These are phyloP conservation scores for Actinia tenebrosa DNA, from an alignment of 64 coral and sea anemone genomes.

Conservation along the genomic window DNA sequence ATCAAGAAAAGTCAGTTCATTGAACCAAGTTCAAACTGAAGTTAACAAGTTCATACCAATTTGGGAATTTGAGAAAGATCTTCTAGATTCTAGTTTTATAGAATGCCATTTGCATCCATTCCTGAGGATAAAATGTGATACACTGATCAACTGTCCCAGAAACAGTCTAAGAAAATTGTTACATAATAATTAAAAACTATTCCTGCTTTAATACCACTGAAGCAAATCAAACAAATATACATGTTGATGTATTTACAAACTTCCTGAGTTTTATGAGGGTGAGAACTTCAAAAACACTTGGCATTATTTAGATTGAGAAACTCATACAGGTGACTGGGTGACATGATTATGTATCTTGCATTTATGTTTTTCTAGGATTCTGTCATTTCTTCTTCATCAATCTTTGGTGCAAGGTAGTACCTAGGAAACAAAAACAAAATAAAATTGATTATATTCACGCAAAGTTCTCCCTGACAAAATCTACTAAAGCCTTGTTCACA, in stretches of 20 bases:
- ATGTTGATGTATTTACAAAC: background rate
- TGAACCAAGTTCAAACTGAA: too few relatives aligned
- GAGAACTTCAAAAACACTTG: background rate
- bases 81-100: too few relatives aligned
- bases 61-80: too few relatives aligned
- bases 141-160: too few relatives aligned
- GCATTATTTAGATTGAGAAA: background rate
- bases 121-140: too few relatives aligned
- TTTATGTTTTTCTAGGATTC: slow-evolving; percentile 22
- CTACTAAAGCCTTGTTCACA: too few relatives aligned
- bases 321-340: background rate
- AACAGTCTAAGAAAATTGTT: too few relatives aligned
- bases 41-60: too few relatives aligned
- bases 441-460: background rate
- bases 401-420: slow-evolving; percentile 79
- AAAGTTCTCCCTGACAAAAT: background rate
- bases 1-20: too few relatives aligned
- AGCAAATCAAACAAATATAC: background rate
- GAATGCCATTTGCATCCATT: too few relatives aligned
- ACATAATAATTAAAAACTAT: background rate
- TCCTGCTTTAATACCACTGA: background rate
- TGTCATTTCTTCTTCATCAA: slow-evolving; percentile 67
- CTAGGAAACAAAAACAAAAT: slow-evolving; percentile 10
- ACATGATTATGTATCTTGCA: background rate
- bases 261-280: background rate